Evolutionary conservation across 92 coral and sea anemone species (phyloP).

Genomic region (Diadumene lineata): DNA sequence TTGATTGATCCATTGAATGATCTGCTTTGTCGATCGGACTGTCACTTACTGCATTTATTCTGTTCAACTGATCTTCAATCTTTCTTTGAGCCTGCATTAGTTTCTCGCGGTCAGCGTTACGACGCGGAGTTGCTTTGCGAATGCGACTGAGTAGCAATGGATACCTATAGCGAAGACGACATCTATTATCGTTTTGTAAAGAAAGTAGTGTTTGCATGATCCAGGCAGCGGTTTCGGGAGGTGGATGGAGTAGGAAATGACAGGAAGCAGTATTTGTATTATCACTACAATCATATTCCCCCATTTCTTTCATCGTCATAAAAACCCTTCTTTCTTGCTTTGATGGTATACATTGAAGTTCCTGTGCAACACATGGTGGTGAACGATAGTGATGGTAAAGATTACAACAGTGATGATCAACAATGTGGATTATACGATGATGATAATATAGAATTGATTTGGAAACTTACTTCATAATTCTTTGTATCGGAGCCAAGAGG

Average conservation of each 20-base stretch:
- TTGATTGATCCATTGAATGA: too few species aligned
- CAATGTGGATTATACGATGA: not conserved
- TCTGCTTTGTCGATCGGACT: too few species aligned
- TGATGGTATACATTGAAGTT: too few species aligned
- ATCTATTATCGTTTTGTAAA: not conserved
- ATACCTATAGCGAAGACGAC: slow-evolving; percentile 51
- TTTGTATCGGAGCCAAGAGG: slow-evolving; percentile 92
- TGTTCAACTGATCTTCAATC: slow-evolving; percentile 92
- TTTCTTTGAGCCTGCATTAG: slow-evolving; percentile 90
- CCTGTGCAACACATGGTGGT: too few species aligned
- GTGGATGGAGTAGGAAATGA: too few species aligned
- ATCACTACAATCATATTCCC: too few species aligned
- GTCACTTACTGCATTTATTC: slow-evolving; percentile 83
- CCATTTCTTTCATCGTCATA: too few species aligned
- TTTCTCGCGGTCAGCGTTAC: slow-evolving; percentile 88
- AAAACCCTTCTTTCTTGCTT: too few species aligned
- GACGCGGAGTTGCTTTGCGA: slow-evolving; percentile 89
- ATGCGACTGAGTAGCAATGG: slow-evolving; percentile 90
- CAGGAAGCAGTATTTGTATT: too few species aligned
- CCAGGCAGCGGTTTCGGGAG: too few species aligned
- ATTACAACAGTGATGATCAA: not conserved
- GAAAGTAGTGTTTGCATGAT: too few species aligned
- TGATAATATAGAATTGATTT: not conserved
- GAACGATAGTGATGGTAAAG: not conserved
- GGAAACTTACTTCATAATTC: slow-evolving; percentile 91